These are phyloP conservation scores for Thryonomys swinderianus DNA, from an alignment of 2,113 vertebrate genomes.

Conservation along the genomic window DNA sequence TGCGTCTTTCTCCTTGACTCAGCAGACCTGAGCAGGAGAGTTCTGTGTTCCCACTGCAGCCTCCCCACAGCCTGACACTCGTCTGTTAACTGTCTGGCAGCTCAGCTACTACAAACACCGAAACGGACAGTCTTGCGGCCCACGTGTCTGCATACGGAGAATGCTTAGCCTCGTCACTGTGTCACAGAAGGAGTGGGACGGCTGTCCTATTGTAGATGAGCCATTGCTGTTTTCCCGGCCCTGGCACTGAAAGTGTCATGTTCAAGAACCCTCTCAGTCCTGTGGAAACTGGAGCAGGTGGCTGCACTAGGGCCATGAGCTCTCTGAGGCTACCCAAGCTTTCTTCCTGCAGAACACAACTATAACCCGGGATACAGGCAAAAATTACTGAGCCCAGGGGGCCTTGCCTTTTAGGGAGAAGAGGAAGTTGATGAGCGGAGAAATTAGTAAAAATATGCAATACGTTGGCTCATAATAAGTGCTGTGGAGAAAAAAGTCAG, in stretches of 20 bases:
- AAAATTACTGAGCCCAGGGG: not conserved
- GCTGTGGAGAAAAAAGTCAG: not conserved
- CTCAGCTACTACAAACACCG: not conserved
- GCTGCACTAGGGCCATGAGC: not conserved
- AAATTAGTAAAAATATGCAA: not conserved
- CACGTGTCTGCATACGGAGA: not conserved
- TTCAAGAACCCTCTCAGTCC: not conserved
- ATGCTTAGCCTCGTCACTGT: not conserved
- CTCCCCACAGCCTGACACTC: not conserved
- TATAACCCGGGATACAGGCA: not conserved
- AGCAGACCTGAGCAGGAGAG: not conserved
- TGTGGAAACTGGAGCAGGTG: not conserved
- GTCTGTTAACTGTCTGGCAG: not conserved
- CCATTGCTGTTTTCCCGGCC: not conserved
- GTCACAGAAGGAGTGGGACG: not conserved
- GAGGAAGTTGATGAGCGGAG: not conserved
- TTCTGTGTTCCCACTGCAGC: not conserved
- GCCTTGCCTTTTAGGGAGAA: not conserved
- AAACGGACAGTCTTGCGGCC: not conserved
- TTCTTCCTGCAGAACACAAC: not conserved
- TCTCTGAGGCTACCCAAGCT: not conserved
- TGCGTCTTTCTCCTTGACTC: fast-evolving
- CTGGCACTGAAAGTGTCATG: not conserved
- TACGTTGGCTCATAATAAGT: not conserved
- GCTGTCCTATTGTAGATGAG: not conserved